phyloP scores from a whole-genome alignment of 2,113 vertebrate genomes.

The Peromyscus maniculatus region DNA sequence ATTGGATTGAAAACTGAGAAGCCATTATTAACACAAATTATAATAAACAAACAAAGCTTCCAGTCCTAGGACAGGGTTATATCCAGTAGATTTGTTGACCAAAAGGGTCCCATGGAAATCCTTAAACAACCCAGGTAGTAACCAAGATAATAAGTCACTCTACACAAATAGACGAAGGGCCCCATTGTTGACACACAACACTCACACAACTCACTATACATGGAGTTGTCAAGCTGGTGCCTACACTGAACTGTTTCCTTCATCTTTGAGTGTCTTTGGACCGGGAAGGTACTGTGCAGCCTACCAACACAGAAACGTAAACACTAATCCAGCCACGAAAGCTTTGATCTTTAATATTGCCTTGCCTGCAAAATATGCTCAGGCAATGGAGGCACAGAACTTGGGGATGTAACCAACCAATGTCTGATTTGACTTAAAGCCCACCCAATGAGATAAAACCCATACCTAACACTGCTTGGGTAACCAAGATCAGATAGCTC shows the following conservation, averaged over 20 bases:
- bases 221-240: background rate
- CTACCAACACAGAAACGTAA: background rate
- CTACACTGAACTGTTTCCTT: background rate
- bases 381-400: background rate
- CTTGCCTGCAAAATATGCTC: background rate
- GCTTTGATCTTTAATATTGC: background rate
- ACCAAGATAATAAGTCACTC: background rate
- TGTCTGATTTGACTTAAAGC: background rate
- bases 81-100: background rate
- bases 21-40: background rate
- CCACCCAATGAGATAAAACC: background rate
- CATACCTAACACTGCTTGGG: background rate
- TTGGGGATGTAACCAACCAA: background rate
- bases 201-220: background rate
- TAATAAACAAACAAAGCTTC: background rate
- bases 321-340: background rate
- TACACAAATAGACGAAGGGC: background rate
- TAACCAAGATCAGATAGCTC: background rate
- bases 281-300: background rate
- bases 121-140: background rate
- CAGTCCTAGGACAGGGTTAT: background rate
- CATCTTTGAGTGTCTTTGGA: background rate
- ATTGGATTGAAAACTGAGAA: conserved; percentile 26
- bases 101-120: background rate
- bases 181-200: background rate